Evolutionary conservation across 1,140 invertebrate species (phyloP), one percentile per base, ranked within the genome.

Genomic region (Tetragonula clypearis): DNA sequence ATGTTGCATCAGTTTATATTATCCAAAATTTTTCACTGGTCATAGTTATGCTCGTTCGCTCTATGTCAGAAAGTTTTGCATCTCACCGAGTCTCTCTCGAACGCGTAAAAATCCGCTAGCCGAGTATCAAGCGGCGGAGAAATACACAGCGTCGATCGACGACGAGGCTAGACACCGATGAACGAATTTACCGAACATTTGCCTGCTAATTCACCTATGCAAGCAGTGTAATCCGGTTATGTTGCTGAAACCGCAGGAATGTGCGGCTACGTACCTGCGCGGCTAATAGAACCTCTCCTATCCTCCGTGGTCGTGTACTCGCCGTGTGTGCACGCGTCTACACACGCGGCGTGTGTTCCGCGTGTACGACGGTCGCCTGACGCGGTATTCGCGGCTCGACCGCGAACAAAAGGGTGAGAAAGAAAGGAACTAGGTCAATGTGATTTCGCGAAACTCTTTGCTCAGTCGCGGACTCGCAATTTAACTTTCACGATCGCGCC

Each of bases 101-200:
- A 23, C 9, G 23, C 12, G n/a, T 62, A 62, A 62, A 62, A 62
- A n/a, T n/a, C n/a, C 60, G 14, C 58, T 78, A 79, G 41, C 41
- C 81, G 79, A 88, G 75, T 83, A 82, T 2, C n/a, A 78, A 71
- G 66, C 62, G 88, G 41, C 56, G 80, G 12, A 65, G 69, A 69
- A 30, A 85, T 85, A 80, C 66, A 30, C 56, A 26, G 49, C 49
- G 68, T 49, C 71, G 68, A 79, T 76, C 12, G 55, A 60, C 30
- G 56, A 35, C 30, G 56, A 35, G 75, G 58, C 85, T 68, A 74
- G 86, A 55, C 23, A 73, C 74, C 81, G 75, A 84, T 82, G 90
- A 92, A 92, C 88, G 91, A 92, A 90, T 92, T 91, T 92, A 88
- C 82, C 86, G 86, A 90, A 92, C 89, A 90, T 88, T 92, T 92